Evolutionary conservation across 2,888 invertebrate species (phyloP).

Genomic region (Lumbricus terrestris): DNA sequence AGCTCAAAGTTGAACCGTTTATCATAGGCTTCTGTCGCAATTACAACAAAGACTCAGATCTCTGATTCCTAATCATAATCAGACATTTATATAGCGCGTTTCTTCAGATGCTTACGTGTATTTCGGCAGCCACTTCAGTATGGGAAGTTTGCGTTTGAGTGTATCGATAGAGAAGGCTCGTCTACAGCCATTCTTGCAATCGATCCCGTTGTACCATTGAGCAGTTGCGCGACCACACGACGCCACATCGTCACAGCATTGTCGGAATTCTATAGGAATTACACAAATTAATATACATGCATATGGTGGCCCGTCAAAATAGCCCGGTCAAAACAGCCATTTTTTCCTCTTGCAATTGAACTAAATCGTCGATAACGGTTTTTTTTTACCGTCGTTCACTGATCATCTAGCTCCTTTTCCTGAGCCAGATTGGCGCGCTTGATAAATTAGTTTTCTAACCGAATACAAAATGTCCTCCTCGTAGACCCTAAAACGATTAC

Average conservation of each 20-base stretch:
- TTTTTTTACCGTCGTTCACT: too few species aligned
- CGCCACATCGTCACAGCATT: not conserved
- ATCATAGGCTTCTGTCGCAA: too few species aligned
- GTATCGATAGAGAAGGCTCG: conserved; percentile 21
- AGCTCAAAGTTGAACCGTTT: not conserved
- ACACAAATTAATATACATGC: too few species aligned
- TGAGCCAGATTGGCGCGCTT: too few species aligned
- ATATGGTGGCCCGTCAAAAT: too few species aligned
- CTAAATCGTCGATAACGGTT: too few species aligned
- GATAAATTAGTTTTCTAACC: too few species aligned
- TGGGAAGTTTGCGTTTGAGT: conserved; percentile 30
- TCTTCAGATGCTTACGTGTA: conserved; percentile 28
- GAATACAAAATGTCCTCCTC: too few species aligned
- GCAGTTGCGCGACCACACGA: not conserved
- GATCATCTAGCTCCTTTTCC: too few species aligned
- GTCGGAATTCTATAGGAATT: not conserved
- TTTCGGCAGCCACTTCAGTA: conserved; percentile 31
- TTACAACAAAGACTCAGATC: not conserved
- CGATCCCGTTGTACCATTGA: not conserved
- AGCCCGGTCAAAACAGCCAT: too few species aligned
- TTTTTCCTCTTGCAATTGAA: too few species aligned
- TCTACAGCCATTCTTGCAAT: conserved; percentile 17
- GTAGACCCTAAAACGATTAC: too few species aligned
- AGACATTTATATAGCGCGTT: not conserved
- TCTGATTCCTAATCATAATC: not conserved